Conservation (phyloP, 2,797 vertebrate species). For the Tachyglossus aculeatus region DNA sequence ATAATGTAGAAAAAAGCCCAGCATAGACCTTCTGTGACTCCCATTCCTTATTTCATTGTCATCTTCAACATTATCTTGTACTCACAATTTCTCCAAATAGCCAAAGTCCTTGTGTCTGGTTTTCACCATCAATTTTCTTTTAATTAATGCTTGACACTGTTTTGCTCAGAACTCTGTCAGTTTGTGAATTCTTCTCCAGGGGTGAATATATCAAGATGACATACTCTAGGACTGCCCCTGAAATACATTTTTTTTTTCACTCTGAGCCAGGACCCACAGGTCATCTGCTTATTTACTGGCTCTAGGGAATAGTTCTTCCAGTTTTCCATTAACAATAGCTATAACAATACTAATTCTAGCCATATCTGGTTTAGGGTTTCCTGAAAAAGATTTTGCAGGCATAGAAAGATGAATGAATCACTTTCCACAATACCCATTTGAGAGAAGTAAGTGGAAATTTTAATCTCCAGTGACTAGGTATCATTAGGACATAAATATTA, state of each 20-base stretch:
- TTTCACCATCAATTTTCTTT: neutral
- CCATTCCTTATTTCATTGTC: neutral
- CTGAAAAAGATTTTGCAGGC: neutral
- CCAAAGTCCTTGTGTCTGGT: neutral
- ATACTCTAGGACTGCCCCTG: fast-evolving
- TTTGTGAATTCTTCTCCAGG: neutral
- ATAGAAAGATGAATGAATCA: neutral
- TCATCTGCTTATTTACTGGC: neutral
- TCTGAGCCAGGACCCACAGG: neutral
- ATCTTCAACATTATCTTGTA: neutral
- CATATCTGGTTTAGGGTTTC: neutral
- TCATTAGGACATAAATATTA: too few species aligned
- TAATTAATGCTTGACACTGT: neutral
- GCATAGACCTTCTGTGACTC: neutral
- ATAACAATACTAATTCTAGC: neutral
- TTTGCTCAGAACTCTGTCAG: neutral
- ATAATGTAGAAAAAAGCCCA: neutral
- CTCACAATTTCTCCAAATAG: neutral
- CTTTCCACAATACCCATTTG: neutral
- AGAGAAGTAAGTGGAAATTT: neutral
- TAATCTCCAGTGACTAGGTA: neutral
- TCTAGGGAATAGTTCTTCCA: neutral
- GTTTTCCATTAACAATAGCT: neutral
- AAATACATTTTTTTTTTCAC: neutral
- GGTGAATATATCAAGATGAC: neutral